Base-by-base conservation (phyloP, 2,113 vertebrate genomes). In the Caranx melampygus region DNA sequence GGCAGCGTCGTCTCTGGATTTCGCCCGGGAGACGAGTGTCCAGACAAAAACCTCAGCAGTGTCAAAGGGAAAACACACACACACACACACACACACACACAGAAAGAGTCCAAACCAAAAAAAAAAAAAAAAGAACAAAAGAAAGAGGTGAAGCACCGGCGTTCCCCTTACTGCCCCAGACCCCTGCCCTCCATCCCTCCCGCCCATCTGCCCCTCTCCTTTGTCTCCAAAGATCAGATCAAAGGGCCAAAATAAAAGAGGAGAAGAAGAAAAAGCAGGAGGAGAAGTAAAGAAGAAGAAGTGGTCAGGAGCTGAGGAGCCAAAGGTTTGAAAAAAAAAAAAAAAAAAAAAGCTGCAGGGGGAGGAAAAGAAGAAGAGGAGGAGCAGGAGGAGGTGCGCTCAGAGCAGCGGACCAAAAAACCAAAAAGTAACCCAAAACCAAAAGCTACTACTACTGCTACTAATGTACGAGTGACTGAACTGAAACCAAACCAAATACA, bases 401-500 rank as follows among this genome's bases (percentile, higher is more conserved):
- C 51, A 42, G 86, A 89, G 84, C 75, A 54, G 90, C 83, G 88
- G 89, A 92, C 90, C 92, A 89, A 94, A 93, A 89, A 94, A 91
- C 89, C 88, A 94, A 92, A 92, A 84, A 90, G 79, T 84, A 91
- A 88, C 85, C 87, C 83, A 76, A 92, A 93, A 94, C 93, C 92
- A 89, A 95, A 94, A 94, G 84, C 90, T 92, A 94, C 92, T 89
- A 89, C 83, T 87, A 90, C 94, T 94, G 92, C 80, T 93, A 86
- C 79, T 81, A 73, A 86, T 80, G 88, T 90, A 89, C 83, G 87
- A 93, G 88, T 86, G 91, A 94, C 84, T 86, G 94, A 95, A 93
- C 91, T 89, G 91, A 89, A 84, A 93, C 92, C 81, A 94, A 95
- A 95, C 93, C 94, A 95, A 96, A 95, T 95, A 93, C 89, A 86